Base-by-base conservation (phyloP, 1,140 invertebrate genomes). In the Aphidius ervi region DNA sequence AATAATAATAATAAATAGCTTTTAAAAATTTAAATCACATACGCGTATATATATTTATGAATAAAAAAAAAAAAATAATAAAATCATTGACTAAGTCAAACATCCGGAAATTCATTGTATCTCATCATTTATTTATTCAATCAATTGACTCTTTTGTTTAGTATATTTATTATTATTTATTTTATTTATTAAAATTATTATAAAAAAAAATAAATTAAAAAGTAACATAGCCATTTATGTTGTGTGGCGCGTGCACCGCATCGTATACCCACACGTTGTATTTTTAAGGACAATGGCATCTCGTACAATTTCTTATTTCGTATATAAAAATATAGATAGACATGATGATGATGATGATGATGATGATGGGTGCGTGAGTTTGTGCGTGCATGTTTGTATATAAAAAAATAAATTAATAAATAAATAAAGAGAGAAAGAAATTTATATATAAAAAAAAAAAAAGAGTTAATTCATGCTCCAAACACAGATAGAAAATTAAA, bases 41-140 rank as follows among this genome's bases (percentile, higher is more conserved):
- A 20, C 8, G 43, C 2, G 16, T 16, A 16, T 16, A 16, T n/a
- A 45, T 45, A 45, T 45, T 45, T 23, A n/a, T 23, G 6, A 9
- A 10, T 47, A 45, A 46, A 31, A 31, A 31, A 31, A 31, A 31
- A 31, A 31, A n/a, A n/a, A n/a, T n/a, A n/a, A 16, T 16, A 16
- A 16, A 31, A 31, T 31, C 23, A 31, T 31, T 47, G 43, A 57
- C 56, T 57, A 46, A 47, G 56, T 31, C 39, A 37, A 10, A 57
- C 46, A 46, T 46, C 56, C 56, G 56, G 56, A 56, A 57, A 57
- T 47, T 37, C 43, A 57, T 57, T 39, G 56, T 47, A 46, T 57
- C 39, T 46, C 45, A 43, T 57, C 20, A 57, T 57, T 9, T 39
- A 57, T 39, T 10, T 39, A 48, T 20, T 3, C 31, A 41, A 55